Conservation (phyloP, 1,140 invertebrate species). For the Psilanteris sp. region DNA sequence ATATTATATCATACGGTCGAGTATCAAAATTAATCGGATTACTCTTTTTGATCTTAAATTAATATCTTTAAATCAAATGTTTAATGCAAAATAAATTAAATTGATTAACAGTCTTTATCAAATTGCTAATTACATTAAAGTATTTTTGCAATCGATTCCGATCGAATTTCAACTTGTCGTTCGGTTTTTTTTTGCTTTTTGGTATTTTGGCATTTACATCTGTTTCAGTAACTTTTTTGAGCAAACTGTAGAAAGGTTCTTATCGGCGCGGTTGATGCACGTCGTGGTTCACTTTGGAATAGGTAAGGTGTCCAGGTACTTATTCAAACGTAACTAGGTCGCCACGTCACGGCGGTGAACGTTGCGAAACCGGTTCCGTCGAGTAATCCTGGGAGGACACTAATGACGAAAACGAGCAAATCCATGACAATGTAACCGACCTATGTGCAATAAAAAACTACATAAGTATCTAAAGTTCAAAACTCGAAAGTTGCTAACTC, state of each 20-base stretch:
- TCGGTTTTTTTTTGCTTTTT: too few relatives aligned
- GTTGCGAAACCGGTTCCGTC: conserved; percentile 66
- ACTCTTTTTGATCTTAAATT: conserved; percentile 24
- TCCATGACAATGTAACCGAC: conserved; percentile 29
- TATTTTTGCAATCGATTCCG: too few relatives aligned
- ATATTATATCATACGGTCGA: conserved; percentile 23
- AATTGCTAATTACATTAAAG: conserved; percentile 32
- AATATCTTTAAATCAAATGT: conserved; percentile 31
- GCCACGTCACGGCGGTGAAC: conserved; percentile 47
- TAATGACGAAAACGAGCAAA: conserved; percentile 54
- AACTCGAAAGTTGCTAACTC: not conserved
- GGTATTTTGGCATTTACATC: too few relatives aligned
- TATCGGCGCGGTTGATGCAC: conserved; percentile 8
- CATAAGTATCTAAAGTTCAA: conserved; percentile 5
- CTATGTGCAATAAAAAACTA: conserved; percentile 11
- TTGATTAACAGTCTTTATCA: conserved; percentile 8
- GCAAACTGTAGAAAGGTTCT: conserved; percentile 3
- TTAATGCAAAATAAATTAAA: conserved; percentile 11
- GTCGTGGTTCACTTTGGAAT: conserved; percentile 18
- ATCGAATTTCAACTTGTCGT: not conserved
- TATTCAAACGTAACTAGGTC: conserved; percentile 62
- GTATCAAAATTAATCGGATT: conserved; percentile 42
- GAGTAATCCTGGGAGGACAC: conserved; percentile 62
- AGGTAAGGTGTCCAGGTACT: conserved; percentile 52
- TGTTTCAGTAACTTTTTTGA: not conserved